phyloP scores from a whole-genome alignment of 2,113 vertebrate species.

The Stigmatopora nigra region DNA sequence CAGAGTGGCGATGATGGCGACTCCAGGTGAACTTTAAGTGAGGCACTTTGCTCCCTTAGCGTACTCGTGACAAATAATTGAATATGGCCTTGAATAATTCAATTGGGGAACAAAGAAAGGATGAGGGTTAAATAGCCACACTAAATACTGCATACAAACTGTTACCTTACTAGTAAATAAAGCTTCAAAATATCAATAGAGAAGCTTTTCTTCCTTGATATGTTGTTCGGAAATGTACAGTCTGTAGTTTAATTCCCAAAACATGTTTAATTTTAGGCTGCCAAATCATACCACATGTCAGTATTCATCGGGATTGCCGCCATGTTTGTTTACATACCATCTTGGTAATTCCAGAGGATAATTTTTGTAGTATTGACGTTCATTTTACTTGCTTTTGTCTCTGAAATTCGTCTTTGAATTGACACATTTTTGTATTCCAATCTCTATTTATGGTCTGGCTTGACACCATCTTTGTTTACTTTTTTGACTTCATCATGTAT shows the following conservation, averaged over 20 bases:
- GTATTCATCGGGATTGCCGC: no score
- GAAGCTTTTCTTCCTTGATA: neutral
- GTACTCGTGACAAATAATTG: neutral
- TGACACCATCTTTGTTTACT: conserved; percentile 14
- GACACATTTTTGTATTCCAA: neutral
- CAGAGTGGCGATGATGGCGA: conserved; percentile 18
- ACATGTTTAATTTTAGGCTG: conserved; percentile 52
- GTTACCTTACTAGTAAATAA: neutral
- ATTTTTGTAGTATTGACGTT: no score
- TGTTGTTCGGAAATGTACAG: neutral
- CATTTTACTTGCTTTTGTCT: no score
- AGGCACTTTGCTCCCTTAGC: conserved; percentile 22
- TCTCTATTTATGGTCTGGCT: neutral
- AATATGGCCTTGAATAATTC: neutral
- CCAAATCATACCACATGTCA: conserved; percentile 42
- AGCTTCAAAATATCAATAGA: neutral
- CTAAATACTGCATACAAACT: neutral
- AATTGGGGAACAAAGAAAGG: neutral
- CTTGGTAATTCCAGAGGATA: no score
- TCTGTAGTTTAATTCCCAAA: conserved; percentile 13
- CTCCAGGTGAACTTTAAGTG: conserved; percentile 45
- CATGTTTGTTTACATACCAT: no score
- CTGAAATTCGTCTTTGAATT: neutral
- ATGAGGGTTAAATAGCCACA: neutral
- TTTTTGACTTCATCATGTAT: conserved; percentile 7